Evolutionary conservation across 2,113 vertebrate species (phyloP), one percentile per base, ranked within the genome.

Genomic region (Nematolebias whitei): DNA sequence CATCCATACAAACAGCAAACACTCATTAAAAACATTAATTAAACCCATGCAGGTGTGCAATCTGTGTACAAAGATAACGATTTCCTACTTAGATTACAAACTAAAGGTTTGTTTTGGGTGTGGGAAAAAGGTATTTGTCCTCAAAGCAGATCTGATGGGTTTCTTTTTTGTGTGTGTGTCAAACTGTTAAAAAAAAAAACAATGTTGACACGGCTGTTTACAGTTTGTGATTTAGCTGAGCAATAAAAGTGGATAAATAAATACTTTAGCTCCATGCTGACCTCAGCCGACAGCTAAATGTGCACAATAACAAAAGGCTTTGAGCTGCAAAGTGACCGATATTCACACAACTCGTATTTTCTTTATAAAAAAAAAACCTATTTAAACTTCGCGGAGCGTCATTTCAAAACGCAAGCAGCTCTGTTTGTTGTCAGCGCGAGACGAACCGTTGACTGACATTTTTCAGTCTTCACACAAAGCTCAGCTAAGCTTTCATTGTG

Each of bases 381-480:
- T n/a, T n/a, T n/a, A n/a, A 47, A 44, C 16, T 44, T 18, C 18
- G 41, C 15, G 13, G 14, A 44, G 15, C 12, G 44, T 15, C 0
- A 2, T 51, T 51, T 24, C 15, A 52, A 35, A 18, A 51, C 32
- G 57, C 7, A 19, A 35, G 15, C 38, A 44, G 12, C 60, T 11
- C 0, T 53, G 49, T 47, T 64, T 62, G 53, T 32, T 48, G 41
- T 8, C 56, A n/a, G 52, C 16, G 70, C 58, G 53, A 81, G n/a
- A 49, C 15, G 38, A 57, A 29, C 61, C 52, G 48, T 54, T 50
- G 39, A 23, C 49, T 15, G 18, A 18, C 14, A 71, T 44, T 38
- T 45, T 40, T 56, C 9, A 39, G 32, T 10, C 9, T 35, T 35
- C 32, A 35, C 32, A 2, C 11, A 18, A 7, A 22, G 22, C n/a